Base-by-base conservation (phyloP, 2,888 invertebrate genomes). In the Dynastes tityus region DNA sequence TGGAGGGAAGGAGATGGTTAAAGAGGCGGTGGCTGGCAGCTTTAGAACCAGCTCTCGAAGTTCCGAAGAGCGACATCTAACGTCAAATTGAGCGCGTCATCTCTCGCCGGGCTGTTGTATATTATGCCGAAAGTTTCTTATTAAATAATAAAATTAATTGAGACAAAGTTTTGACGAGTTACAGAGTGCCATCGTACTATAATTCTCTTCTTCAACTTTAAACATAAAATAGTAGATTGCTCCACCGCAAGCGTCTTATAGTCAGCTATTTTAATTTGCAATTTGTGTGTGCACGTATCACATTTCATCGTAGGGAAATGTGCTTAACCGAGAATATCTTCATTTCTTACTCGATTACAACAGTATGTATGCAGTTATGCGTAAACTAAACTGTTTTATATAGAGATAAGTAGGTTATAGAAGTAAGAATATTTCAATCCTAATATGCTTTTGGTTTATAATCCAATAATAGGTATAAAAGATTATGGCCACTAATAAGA, bases 131-230 rank as follows among this genome's bases (percentile, higher is more conserved):
- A 84, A 85, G 80, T 84, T 84, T 80, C 83, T 83, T 83, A 83
- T 84, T 84, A 82, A 83, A 85, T 84, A 84, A 85, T 84, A 83
- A 84, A 84, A 85, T 84, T 84, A 84, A 85, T 84, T 82, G 83
- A 80, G 81, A 82, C 83, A 77, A 80, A 84, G 82, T 85, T 83
- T 82, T 81, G 82, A 83, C 80, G 83, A 82, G 82, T 82, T 80
- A 77, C 74, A 68, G 81, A 82, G 81, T 81, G 81, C 80, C 82
- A 80, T 81, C 80, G 78, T 63, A 68, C 73, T 71, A 80, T 82
- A 83, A 82, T 81, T 82, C 58, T 80, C 81, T 79, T 65, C 79
- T 80, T 81, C 81, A 81, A 79, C 81, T 81, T 77, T 73, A 75
- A 76, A 73, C 79, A 77, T 78, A 80, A 82, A 82, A 81, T 77